Percentiles rank a stretch among this genome's conserved stretches.
These are phyloP conservation scores for Magallana angulata DNA, from an alignment of 1,140 invertebrate genomes.

Conservation along the genomic window DNA sequence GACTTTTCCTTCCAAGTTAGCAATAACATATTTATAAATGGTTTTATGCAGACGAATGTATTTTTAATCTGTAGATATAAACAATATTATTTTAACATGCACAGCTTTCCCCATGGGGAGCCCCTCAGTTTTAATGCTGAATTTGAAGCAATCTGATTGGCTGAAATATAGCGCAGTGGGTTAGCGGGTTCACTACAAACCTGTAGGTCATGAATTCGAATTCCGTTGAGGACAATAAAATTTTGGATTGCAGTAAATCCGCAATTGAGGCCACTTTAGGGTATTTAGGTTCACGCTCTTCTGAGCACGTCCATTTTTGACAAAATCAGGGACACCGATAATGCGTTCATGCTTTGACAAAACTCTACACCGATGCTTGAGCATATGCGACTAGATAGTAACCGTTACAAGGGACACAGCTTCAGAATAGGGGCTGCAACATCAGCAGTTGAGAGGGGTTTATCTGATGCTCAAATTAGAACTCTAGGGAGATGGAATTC, in stretches of 20 bases:
- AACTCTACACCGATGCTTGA: not conserved
- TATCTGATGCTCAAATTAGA: constrained; percentile 47
- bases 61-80: no score
- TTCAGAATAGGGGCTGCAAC: constrained; percentile 55
- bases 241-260: not conserved
- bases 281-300: not conserved
- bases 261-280: not conserved
- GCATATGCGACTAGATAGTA: not conserved
- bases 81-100: no score
- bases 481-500: constrained; percentile 50
- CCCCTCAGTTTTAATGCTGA: no score
- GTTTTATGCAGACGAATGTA: no score
- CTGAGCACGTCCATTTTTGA: not conserved
- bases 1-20: no score
- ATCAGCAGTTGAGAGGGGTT: constrained; percentile 38
- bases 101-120: no score
- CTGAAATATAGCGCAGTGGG: no score
- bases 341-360: not conserved
- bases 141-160: no score
- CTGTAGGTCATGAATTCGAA: no score
- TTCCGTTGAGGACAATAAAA: no score
- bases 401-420: constrained; percentile 48
- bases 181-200: no score
- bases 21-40: no score
- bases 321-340: not conserved